Evolutionary conservation across 2,888 invertebrate species (phyloP), one percentile per base, ranked within the genome.

Genomic region (Mythimna albipuncta): DNA sequence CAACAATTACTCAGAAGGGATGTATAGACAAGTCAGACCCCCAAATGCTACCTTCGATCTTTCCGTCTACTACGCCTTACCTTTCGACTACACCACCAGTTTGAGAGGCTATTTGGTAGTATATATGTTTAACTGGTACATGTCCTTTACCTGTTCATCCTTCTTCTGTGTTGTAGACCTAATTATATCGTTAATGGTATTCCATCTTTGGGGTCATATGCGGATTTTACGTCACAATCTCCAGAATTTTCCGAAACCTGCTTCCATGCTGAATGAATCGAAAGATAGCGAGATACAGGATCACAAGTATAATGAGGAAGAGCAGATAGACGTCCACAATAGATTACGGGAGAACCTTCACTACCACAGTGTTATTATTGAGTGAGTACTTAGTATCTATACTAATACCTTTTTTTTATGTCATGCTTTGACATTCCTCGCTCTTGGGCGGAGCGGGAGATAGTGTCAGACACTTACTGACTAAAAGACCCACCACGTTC

Each of bases 141-240:
- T 75, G 0, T 50, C 68, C 26, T 9, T 0, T 50, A 19, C 4
- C 5, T 55, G 41, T 55, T 44, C 81, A 7, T 1, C n/a, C 9
- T 50, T 55, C 11, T 75, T 81, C 38, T 75, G 76, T 13, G 6
- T 66, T 2, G 6, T 59, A 13, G 77, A 77, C 21, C 32, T 77
- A 32, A 26, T 0, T 16, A 54, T 81, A 16, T 76, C 77, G 1
- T 1, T 76, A 10, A 26, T 66, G 52, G 68, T 79, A 16, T 79
- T 79, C 19, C 82, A 79, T 44, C 59, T 79, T 11, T 79, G 81
- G 77, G 79, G 79, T 26, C 79, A 79, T 21, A 52, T 81, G 44
- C 52, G 77, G 16, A 16, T 81, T 41, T 58, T 79, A 35, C 13
- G 32, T 10, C 2, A 81, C 57, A 68, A 79, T 35, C 67, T 82